These are phyloP conservation scores for Macropus fuliginosus DNA, from an alignment of 2,797 vertebrate genomes.

Conservation along the genomic window DNA sequence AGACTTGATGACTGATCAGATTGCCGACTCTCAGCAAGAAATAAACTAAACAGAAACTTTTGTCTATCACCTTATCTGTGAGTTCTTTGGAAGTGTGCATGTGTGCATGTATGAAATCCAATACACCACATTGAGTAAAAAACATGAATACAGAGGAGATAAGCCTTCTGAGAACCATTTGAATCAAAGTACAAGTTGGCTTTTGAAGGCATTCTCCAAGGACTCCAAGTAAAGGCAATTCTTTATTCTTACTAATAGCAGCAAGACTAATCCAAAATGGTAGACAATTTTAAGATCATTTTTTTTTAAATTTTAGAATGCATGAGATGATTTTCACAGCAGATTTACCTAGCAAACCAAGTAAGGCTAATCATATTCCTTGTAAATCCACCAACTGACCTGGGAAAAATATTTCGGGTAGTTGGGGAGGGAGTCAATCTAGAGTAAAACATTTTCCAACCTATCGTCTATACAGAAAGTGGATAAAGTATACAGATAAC, in stretches of 20 bases:
- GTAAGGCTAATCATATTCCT: neutral
- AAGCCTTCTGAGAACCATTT: neutral
- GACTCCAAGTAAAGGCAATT: neutral
- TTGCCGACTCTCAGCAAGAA: neutral
- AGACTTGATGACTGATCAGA: neutral
- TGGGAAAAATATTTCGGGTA: neutral
- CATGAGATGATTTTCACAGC: neutral
- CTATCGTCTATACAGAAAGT: neutral
- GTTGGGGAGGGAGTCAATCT: neutral
- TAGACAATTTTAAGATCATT: neutral
- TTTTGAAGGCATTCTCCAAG: neutral
- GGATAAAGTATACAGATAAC: neutral
- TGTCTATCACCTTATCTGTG: neutral
- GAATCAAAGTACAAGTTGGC: neutral
- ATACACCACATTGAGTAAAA: neutral
- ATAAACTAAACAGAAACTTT: fast-evolving
- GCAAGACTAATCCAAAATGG: neutral
- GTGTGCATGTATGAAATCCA: neutral
- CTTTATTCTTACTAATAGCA: neutral
- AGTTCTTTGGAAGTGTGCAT: neutral
- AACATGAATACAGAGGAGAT: neutral
- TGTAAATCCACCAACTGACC: neutral
- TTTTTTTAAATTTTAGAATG: neutral
- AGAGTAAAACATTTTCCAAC: neutral
- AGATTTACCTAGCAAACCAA: neutral